phyloP scores from a whole-genome alignment of 64 coral and sea anemone genomes.

The Porites lutea region DNA sequence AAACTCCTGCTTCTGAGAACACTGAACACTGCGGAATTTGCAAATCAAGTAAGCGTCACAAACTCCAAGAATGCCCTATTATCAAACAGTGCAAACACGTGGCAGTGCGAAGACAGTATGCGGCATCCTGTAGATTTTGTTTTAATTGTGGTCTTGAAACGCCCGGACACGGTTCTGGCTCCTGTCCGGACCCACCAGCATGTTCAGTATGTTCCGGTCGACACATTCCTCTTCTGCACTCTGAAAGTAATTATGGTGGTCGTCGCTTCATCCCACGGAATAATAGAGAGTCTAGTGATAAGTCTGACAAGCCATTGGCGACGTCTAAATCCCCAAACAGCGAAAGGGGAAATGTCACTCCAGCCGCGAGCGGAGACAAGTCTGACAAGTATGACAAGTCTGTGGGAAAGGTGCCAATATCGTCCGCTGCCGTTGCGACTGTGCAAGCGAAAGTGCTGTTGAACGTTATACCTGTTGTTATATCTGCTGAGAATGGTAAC shows the following conservation, averaged over 20 bases:
- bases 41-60: slow-evolving; percentile 50
- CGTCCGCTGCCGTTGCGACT: too few relatives aligned
- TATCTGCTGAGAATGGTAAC: too few relatives aligned
- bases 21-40: slow-evolving; percentile 42
- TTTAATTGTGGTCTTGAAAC: background rate
- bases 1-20: background rate
- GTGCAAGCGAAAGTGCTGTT: too few relatives aligned
- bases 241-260: slow-evolving; percentile 19
- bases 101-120: slow-evolving; percentile 66
- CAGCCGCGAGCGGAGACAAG: too few relatives aligned
- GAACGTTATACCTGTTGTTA: too few relatives aligned
- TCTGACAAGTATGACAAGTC: too few relatives aligned
- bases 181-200: slow-evolving; percentile 64
- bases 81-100: slow-evolving; percentile 66
- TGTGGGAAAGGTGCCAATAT: too few relatives aligned
- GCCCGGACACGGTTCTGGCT: background rate
- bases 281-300: slow-evolving; percentile 13
- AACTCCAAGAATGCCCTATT: slow-evolving; percentile 59
- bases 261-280: background rate
- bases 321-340: too few relatives aligned
- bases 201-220: slow-evolving; percentile 42
- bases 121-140: slow-evolving; percentile 54
- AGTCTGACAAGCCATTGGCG: background rate
- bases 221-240: slow-evolving; percentile 39
- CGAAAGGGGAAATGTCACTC: too few relatives aligned